Evolutionary conservation across 2,888 invertebrate genomes (phyloP).

Genomic region (Drosophila mayaguana): DNA sequence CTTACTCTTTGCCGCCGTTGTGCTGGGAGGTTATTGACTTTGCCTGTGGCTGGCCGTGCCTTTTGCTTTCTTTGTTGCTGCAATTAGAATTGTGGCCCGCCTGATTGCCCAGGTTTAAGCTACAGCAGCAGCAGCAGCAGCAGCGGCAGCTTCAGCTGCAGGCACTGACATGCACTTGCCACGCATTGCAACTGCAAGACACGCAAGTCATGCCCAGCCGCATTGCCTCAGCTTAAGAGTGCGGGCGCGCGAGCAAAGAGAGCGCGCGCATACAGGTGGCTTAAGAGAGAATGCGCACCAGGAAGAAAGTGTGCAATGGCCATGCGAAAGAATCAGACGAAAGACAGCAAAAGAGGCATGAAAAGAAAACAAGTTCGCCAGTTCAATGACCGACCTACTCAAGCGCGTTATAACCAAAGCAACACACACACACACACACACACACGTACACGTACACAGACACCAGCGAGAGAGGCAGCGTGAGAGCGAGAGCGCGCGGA

Average conservation of each 20-base stretch:
- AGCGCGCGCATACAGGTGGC: conserved; percentile 50
- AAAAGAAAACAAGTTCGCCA: conserved; percentile 83
- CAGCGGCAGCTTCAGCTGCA: conserved; percentile 3
- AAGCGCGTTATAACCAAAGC: conserved; percentile 83
- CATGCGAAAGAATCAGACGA: conserved; percentile 58
- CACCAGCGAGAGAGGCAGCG: conserved; percentile 1
- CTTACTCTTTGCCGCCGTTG: conserved; percentile 71
- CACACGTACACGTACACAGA: conserved; percentile 26
- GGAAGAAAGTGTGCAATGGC: conserved; percentile 76
- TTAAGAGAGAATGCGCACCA: conserved; percentile 62
- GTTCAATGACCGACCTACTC: conserved; percentile 86
- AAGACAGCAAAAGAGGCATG: conserved; percentile 58
- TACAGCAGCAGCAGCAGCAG: neutral
- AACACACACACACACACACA: conserved; percentile 45
- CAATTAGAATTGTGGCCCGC: conserved; percentile 70
- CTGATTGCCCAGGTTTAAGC: conserved; percentile 33
- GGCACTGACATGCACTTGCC: conserved; percentile 50
- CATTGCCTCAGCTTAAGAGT: conserved; percentile 9
- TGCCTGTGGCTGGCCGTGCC: conserved; percentile 40
- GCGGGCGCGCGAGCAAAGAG: conserved; percentile 13
- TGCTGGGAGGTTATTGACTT: conserved; percentile 72
- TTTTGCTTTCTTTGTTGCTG: conserved; percentile 48
- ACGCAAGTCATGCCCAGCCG: conserved; percentile 45
- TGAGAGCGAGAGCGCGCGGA: conserved; percentile 16
- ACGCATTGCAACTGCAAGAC: conserved; percentile 46